These are phyloP conservation scores for Troides helena DNA, from an alignment of 2,888 invertebrate genomes.

Conservation along the genomic window DNA sequence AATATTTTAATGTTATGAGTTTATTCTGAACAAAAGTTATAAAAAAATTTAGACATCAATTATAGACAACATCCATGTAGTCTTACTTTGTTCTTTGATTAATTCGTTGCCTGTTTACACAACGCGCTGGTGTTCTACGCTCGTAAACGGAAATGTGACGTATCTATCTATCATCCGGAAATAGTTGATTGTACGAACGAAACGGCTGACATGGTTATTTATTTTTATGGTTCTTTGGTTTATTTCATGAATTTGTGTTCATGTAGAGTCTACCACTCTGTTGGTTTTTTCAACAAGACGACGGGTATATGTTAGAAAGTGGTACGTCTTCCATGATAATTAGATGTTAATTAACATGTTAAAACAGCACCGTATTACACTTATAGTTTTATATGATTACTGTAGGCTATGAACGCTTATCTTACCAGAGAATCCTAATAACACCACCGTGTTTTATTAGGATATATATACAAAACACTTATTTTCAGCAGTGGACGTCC, in stretches of 20 bases:
- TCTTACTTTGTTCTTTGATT: conserved; percentile 64
- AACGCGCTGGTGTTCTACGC: conserved; percentile 41
- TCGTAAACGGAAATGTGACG: conserved; percentile 49
- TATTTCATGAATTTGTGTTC: not conserved
- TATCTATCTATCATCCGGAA: conserved; percentile 31
- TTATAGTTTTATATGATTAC: no score
- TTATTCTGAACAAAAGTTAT: conserved; percentile 8
- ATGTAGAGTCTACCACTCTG: not conserved
- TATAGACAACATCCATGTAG: conserved; percentile 26
- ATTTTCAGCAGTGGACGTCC: no score
- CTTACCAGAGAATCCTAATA: no score
- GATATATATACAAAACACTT: no score
- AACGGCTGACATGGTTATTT: conserved; percentile 23
- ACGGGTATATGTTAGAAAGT: not conserved
- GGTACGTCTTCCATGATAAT: no score
- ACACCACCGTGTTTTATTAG: no score
- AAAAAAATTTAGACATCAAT: conserved; percentile 30
- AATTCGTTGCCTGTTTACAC: conserved; percentile 64
- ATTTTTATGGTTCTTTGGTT: conserved; percentile 8
- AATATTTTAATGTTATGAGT: not conserved
- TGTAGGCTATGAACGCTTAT: no score
- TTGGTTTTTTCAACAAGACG: not conserved
- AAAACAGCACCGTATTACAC: no score
- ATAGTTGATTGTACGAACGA: conserved; percentile 28
- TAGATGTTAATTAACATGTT: no score